phyloP scores from a whole-genome alignment of 1,140 invertebrate species.

The Rhynchophorus ferrugineus region DNA sequence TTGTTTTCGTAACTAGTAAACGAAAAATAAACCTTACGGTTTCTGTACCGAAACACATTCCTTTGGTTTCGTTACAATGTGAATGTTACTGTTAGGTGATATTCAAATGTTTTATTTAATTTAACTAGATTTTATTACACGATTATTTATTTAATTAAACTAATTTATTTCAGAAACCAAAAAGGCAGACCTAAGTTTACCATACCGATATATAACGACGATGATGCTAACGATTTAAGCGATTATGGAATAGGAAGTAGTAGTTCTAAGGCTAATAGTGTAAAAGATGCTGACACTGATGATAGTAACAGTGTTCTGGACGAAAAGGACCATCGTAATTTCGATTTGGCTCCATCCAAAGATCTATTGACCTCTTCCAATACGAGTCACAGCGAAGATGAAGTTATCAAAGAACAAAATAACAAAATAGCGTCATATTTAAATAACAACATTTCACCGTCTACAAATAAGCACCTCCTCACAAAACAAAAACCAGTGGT shows the following conservation, averaged over 20 bases:
- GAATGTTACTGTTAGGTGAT: no score
- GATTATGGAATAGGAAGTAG: conserved; percentile 74
- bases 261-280: conserved; percentile 64
- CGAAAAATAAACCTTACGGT: no score
- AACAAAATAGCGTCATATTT: neutral
- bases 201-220: conserved; percentile 53
- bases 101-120: no score
- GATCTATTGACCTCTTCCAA: conserved; percentile 28
- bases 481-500: conserved; percentile 16
- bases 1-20: no score
- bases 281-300: conserved; percentile 39
- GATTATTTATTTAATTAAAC: no score
- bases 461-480: conserved; percentile 1
- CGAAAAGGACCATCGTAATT: conserved; percentile 31
- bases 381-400: conserved; percentile 36
- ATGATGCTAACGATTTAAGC: conserved; percentile 73
- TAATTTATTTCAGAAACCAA: conserved; percentile 31
- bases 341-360: conserved; percentile 27
- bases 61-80: no score
- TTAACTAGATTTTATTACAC: no score
- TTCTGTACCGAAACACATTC: no score
- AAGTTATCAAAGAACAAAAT: conserved; percentile 17
- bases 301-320: conserved; percentile 39
- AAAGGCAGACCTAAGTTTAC: conserved; percentile 47
- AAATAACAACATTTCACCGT: conserved; percentile 16